Percentiles rank a stretch among this genome's conserved stretches.
These are phyloP conservation scores for Drosophila aff. DNA, from an alignment of 1,140 invertebrate genomes.

Conservation along the genomic window DNA sequence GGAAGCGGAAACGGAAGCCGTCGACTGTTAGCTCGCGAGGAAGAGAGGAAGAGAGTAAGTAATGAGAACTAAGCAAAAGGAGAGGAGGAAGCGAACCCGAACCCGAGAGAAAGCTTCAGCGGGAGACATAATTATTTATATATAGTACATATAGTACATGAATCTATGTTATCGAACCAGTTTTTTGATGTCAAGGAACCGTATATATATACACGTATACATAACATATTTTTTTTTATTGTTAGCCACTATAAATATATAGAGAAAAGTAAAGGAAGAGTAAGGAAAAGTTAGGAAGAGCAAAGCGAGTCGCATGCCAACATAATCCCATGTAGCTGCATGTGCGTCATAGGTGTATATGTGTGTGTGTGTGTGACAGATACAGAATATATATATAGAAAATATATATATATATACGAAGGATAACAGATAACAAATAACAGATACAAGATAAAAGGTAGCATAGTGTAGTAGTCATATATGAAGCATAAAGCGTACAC, in stretches of 20 bases:
- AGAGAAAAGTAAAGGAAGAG: conserved; percentile 9
- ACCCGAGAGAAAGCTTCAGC: not conserved
- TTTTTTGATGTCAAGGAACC: conserved; percentile 52
- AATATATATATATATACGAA: conserved; percentile 6
- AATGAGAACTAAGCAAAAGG: not conserved
- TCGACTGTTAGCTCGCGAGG: conserved; percentile 65
- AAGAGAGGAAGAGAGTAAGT: too few species aligned
- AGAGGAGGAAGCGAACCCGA: conserved; percentile 7
- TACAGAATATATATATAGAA: conserved; percentile 24
- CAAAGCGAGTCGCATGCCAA: conserved; percentile 26
- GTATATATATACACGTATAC: conserved; percentile 39
- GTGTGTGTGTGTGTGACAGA: conserved; percentile 49
- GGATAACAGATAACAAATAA: not conserved
- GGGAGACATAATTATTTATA: conserved; percentile 52
- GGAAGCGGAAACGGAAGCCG: conserved; percentile 16
- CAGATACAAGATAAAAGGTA: conserved; percentile 13
- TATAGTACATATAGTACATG: conserved; percentile 41
- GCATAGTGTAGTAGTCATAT: conserved; percentile 54
- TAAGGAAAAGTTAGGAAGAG: not conserved
- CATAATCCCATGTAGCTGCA: conserved; percentile 42
- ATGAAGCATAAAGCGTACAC: conserved; percentile 36
- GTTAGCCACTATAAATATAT: conserved; percentile 36
- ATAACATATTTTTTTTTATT: conserved; percentile 53
- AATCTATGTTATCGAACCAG: conserved; percentile 49
- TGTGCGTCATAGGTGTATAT: conserved; percentile 30